phyloP scores from a whole-genome alignment of 2,113 vertebrate genomes.

The Eudyptes chrysolophus region DNA sequence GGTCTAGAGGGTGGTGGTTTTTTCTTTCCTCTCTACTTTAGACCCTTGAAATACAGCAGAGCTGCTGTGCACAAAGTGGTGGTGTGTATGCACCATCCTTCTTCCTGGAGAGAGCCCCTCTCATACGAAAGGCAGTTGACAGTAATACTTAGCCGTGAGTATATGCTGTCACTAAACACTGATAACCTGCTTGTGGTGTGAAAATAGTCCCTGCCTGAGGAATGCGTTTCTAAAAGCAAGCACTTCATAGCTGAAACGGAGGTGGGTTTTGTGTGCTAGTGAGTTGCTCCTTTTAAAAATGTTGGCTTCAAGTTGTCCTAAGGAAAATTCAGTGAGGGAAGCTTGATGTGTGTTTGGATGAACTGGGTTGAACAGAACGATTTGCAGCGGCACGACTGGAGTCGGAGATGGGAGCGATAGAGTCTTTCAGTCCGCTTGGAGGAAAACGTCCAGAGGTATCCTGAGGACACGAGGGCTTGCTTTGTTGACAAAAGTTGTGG shows the following conservation, averaged over 20 bases:
- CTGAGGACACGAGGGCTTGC: neutral
- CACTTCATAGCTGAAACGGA: accelerated
- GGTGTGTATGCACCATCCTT: neutral
- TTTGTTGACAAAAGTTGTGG: neutral
- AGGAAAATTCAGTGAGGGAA: neutral
- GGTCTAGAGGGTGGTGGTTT: neutral
- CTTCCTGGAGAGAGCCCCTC: neutral
- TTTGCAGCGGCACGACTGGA: neutral
- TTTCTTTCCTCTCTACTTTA: neutral
- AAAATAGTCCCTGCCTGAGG: neutral
- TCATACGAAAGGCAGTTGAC: neutral
- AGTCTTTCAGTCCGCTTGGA: neutral
- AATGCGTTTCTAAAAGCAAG: neutral
- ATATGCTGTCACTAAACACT: accelerated
- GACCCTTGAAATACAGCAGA: neutral
- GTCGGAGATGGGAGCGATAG: neutral
- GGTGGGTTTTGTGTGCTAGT: neutral
- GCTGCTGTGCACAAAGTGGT: neutral
- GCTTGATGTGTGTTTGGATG: neutral
- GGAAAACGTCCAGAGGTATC: neutral
- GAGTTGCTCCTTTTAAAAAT: neutral
- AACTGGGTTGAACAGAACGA: neutral
- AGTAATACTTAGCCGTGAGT: accelerated
- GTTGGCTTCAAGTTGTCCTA: neutral
- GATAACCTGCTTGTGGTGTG: neutral